Evolutionary conservation across 2,888 invertebrate genomes (phyloP).

Genomic region (Trissolcus brochymenae): DNA sequence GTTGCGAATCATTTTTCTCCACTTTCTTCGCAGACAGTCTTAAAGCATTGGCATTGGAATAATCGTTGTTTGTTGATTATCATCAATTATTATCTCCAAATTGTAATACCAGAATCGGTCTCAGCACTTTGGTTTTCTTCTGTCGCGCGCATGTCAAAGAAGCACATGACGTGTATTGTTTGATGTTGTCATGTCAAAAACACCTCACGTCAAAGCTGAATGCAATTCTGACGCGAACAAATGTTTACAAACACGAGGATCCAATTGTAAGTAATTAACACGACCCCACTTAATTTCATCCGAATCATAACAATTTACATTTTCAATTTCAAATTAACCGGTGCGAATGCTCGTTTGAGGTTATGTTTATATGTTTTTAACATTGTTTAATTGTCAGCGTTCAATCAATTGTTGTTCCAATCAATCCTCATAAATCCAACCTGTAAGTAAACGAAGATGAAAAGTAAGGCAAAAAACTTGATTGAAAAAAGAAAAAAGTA

Average conservation of each 20-base stretch:
- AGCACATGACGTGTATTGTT: constrained; percentile 7
- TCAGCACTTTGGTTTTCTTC: too few relatives aligned
- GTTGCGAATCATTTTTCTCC: too few relatives aligned
- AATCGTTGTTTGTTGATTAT: too few relatives aligned
- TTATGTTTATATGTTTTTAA: constrained; percentile 10
- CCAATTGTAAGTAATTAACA: background rate
- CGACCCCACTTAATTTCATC: too few relatives aligned
- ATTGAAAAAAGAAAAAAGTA: background rate
- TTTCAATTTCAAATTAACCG: constrained; percentile 3
- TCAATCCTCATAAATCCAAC: background rate
- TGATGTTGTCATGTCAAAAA: constrained; percentile 14
- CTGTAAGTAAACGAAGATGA: background rate
- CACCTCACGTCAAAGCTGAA: background rate
- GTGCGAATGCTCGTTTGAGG: background rate
- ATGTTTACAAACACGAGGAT: constrained; percentile 10
- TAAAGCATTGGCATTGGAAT: too few relatives aligned
- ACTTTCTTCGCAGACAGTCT: too few relatives aligned
- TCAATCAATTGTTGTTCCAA: background rate
- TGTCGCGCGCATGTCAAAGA: too few relatives aligned
- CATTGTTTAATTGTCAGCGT: background rate
- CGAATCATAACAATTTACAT: too few relatives aligned
- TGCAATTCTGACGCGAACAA: background rate
- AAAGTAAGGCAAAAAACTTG: background rate
- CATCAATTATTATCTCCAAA: too few relatives aligned
- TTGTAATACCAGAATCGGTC: too few relatives aligned